Evolutionary conservation across 1,140 invertebrate genomes (phyloP), one percentile per base, ranked within the genome.

Genomic region (Battus philenor): DNA sequence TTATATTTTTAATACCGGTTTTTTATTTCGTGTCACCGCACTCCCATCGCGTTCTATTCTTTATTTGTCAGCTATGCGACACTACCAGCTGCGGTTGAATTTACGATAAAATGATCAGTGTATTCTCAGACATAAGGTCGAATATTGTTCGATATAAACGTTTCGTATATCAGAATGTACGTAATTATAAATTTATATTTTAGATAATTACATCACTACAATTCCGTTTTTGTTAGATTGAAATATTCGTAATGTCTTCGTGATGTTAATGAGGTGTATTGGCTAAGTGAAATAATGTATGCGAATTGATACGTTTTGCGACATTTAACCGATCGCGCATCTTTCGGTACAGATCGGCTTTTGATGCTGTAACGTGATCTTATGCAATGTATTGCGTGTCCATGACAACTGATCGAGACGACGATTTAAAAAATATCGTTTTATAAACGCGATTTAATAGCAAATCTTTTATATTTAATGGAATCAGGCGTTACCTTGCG

Each of bases 1-100:
- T 76, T 63, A 69, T 67, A 56, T 70, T 70, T 75, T 71, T 63
- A 53, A 59, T 74, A 77, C 76, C 70, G 76, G 72, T 77, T 75
- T n/a, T 47, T 47, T 44, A 58, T 59, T 56, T 46, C 62, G 61
- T 77, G 74, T 73, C 74, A 69, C 70, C 67, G 61, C 60, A 61
- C 63, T 65, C 53, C 20, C 39, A 63, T 45, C 54, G 47, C 41
- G 44, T 31, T 33, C 52, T 54, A 64, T 68, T 58, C 52, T 58
- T 53, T 63, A 59, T 55, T 57, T 50, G 38, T 49, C 51, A 44
- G 52, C 24, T 50, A 50, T 46, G 18, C 38, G 31, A 53, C 36
- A 43, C 33, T 32, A 44, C 26, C 31, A 32, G 31, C 34, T 27
- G 15, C 24, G 2, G 9, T n/a, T 30, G 9, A 30, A 10, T 10